Base-by-base conservation (phyloP, 2,797 vertebrate genomes). In the Lagorchestes hirsutus region DNA sequence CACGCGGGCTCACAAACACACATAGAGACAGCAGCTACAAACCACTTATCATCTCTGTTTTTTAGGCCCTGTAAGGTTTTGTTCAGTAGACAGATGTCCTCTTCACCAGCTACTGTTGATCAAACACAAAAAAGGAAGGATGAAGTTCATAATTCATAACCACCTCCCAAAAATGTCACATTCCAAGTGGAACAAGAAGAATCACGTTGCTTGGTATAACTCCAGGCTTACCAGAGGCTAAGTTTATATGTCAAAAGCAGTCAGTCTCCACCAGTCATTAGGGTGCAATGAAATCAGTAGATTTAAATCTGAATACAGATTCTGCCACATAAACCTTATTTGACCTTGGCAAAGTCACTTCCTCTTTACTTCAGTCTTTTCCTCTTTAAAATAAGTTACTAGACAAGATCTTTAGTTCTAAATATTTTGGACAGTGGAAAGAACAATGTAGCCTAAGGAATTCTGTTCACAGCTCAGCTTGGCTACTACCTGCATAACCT, bases 171-270 rank as follows among this genome's bases (percentile, higher is more conserved):
- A 90, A 56, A 1, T 0, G 5, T 24, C 29, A 50, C n/a, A 13
- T 3, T 40, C 3, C 0, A 54, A 55, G 54, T 34, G 16, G 67
- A 54, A 95, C 67, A n/a, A 67, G 54, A 90, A 91, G 59, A 27
- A 24, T 11, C 52, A 9, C 82, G 12, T 1, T 2, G 1, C n/a
- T 0, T 0, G 46, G 59, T 31, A 4, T 4, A 1, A n/a, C 27
- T 90, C 46, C 40, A 40, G 2, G 34, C 92, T 28, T 22, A 24
- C 55, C 46, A 22, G 93, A 67, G 6, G 3, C 31, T 55, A 46
- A 1, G 27, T 5, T 34, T n/a, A 1, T 9, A 16, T 58, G 46
- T 55, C 28, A 28, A 34, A 46, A 8, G 0, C 57, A 1, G 31
- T 24, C 24, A 46, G 58, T 18, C 67, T 93, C 92, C 58, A 46